Conservation (phyloP, 2,113 vertebrate species). For the Zingel zingel region DNA sequence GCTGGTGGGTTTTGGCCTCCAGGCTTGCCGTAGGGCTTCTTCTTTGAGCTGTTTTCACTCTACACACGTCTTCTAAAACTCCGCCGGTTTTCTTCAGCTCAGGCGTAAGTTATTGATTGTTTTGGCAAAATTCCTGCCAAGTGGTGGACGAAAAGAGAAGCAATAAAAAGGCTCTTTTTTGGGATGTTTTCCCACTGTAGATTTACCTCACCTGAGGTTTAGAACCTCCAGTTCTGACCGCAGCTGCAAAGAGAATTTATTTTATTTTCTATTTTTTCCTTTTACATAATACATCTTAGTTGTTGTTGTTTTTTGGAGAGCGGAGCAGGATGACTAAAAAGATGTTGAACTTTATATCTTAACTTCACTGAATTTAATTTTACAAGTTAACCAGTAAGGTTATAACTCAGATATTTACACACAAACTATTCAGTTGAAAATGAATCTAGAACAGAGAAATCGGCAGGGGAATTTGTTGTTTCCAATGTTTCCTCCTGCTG, state of each 20-base stretch:
- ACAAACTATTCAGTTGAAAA: too few relatives aligned
- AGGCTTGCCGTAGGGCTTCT: constrained; percentile 48
- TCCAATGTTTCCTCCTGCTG: too few relatives aligned
- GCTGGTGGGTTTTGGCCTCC: constrained; percentile 24
- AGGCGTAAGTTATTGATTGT: constrained; percentile 43
- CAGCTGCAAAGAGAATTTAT: constrained; percentile 18
- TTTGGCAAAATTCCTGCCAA: constrained; percentile 35
- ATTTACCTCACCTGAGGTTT: constrained; percentile 23
- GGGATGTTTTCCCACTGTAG: constrained; percentile 1
- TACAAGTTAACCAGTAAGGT: too few relatives aligned
- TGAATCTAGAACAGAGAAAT: too few relatives aligned
- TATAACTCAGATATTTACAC: too few relatives aligned
- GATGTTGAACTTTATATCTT: too few relatives aligned
- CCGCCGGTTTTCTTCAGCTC: neutral
- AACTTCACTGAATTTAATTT: too few relatives aligned
- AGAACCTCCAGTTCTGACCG: neutral
- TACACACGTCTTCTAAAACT: neutral
- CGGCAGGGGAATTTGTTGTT: too few relatives aligned
- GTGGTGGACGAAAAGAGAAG: constrained; percentile 1
- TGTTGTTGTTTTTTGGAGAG: too few relatives aligned
- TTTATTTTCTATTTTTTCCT: neutral
- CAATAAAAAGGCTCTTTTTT: constrained; percentile 4
- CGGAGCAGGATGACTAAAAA: too few relatives aligned
- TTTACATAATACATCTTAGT: neutral
- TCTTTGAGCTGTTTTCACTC: constrained; percentile 36